Percentiles rank a stretch among this genome's conserved stretches.
Conservation (phyloP, 1,140 invertebrate species). For the Melanaphis sacchari region DNA sequence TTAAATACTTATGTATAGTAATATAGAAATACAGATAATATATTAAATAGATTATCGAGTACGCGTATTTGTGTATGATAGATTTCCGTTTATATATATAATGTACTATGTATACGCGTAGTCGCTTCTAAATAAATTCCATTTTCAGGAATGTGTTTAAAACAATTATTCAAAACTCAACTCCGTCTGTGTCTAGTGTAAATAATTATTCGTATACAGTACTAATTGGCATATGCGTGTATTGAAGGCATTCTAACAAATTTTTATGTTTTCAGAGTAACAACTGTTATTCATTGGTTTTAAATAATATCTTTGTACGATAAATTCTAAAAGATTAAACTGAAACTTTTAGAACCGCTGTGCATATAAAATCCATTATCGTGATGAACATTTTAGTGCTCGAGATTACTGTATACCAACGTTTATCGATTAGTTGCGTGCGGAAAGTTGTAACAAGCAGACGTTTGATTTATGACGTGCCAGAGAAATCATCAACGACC, state of each 20-base stretch:
- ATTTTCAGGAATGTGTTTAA: background rate
- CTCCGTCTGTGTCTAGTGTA: background rate
- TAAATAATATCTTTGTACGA: background rate
- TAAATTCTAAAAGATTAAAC: constrained; percentile 16
- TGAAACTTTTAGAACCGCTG: background rate
- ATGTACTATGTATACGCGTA: background rate
- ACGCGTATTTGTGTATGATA: background rate
- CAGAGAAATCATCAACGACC: constrained; percentile 21
- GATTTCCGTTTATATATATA: background rate
- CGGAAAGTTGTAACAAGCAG: background rate
- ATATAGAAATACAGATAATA: too few relatives aligned
- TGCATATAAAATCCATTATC: constrained; percentile 13
- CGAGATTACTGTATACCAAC: background rate
- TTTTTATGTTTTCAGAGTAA: background rate
- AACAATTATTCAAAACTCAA: background rate
- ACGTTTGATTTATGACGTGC: constrained; percentile 36
- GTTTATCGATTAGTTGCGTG: constrained; percentile 27
- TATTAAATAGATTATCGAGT: too few relatives aligned
- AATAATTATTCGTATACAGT: background rate
- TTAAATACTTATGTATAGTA: too few relatives aligned
- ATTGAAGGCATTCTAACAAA: background rate
- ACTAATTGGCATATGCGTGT: background rate
- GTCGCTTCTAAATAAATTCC: background rate
- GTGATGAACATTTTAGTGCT: constrained; percentile 1
- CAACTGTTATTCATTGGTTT: background rate